Conservation (phyloP, 2,888 invertebrate species). For the Ophion obscuratus region DNA sequence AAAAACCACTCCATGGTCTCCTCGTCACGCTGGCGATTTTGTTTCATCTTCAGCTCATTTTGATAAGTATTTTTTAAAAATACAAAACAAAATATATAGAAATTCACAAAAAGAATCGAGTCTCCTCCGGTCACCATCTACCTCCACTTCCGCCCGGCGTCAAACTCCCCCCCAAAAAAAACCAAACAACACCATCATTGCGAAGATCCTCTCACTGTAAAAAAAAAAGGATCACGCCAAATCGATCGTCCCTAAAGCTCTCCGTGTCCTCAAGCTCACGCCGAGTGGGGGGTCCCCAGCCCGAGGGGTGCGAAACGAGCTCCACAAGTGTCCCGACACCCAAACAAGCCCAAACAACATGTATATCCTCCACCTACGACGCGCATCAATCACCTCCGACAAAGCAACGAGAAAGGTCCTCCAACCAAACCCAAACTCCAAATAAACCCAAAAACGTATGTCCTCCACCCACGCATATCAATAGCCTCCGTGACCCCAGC, state of each 20-base stretch:
- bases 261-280: background rate
- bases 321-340: background rate
- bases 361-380: background rate
- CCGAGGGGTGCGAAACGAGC: background rate
- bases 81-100: no score
- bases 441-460: background rate
- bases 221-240: background rate
- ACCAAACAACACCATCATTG: background rate
- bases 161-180: background rate
- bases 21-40: no score
- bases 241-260: background rate
- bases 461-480: background rate
- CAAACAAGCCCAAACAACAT: background rate
- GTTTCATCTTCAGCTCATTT: no score
- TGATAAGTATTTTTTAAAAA: no score
- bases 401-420: background rate
- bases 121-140: no score
- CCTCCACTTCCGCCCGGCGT: no score
- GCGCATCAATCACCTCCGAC: background rate
- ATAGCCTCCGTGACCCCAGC: background rate
- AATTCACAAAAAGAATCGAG: no score
- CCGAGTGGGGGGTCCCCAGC: background rate
- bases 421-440: no score
- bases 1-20: no score
- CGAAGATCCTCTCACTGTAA: background rate